Percentiles rank a stretch among this genome's conserved stretches.
These are phyloP conservation scores for Phania funesta DNA, from an alignment of 2,888 invertebrate species.

Conservation along the genomic window DNA sequence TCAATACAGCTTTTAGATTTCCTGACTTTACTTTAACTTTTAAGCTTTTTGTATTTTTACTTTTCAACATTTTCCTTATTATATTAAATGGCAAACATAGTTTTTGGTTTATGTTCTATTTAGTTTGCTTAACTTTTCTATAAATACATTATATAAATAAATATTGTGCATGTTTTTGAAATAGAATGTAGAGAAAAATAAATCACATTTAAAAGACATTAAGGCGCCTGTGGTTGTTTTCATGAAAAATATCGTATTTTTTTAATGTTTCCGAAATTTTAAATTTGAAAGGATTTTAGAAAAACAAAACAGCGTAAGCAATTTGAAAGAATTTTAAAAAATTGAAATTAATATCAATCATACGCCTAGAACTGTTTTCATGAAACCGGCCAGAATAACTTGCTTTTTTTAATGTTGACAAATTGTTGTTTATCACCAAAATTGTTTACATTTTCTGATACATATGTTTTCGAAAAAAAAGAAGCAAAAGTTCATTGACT, in stretches of 20 bases:
- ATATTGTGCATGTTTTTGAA: slow-evolving; percentile 52
- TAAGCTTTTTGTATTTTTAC: slow-evolving; percentile 10
- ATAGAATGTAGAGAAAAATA: slow-evolving; percentile 71
- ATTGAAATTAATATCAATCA: slow-evolving; percentile 7
- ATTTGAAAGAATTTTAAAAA: background rate
- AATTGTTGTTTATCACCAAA: background rate
- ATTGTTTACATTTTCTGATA: background rate
- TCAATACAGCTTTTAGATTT: slow-evolving; percentile 12
- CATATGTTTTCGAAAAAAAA: background rate
- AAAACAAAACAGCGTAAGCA: background rate
- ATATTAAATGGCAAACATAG: slow-evolving; percentile 32
- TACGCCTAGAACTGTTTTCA: background rate
- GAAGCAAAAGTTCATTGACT: slow-evolving; percentile 46
- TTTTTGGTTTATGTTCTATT: slow-evolving; percentile 34
- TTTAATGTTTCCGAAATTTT: background rate
- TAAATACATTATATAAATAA: slow-evolving; percentile 44
- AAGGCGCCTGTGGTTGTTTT: slow-evolving; percentile 77
- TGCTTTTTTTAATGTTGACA: background rate
- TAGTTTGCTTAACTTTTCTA: slow-evolving; percentile 25
- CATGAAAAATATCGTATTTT: background rate
- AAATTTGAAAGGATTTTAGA: background rate
- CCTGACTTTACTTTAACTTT: slow-evolving; percentile 35
- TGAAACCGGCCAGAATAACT: background rate
- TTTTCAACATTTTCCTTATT: slow-evolving; percentile 12
- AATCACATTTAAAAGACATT: slow-evolving; percentile 78